Conservation (phyloP, 2,113 vertebrate species). For the Raja brachyura region DNA sequence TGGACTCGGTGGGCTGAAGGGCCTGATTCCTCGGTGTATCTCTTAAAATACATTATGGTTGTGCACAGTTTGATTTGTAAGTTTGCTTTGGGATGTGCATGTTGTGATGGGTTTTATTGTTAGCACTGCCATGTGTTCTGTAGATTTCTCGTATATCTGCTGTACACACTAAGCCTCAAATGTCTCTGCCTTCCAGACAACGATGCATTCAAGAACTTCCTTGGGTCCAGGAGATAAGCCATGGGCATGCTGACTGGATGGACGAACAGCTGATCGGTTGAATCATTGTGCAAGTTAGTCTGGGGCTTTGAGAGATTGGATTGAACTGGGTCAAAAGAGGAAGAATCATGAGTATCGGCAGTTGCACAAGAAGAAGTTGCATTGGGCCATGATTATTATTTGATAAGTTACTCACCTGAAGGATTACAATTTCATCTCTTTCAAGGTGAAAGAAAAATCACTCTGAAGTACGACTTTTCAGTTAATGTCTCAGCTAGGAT, state of each 20-base stretch:
- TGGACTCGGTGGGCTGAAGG: too few species aligned
- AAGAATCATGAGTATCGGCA: background rate
- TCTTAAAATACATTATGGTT: background rate
- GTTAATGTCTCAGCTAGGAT: background rate
- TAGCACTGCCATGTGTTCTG: too few species aligned
- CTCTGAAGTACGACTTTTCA: background rate
- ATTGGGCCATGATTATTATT: background rate
- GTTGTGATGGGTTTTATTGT: too few species aligned
- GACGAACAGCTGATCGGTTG: background rate
- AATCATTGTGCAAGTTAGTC: background rate
- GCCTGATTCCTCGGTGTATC: too few species aligned
- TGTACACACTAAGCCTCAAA: too few species aligned
- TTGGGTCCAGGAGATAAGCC: too few species aligned
- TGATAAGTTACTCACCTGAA: background rate
- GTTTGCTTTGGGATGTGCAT: too few species aligned
- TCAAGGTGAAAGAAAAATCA: background rate
- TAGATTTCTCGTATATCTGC: too few species aligned
- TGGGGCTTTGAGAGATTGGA: background rate
- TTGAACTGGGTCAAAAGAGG: background rate
- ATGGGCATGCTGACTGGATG: background rate
- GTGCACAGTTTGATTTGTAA: too few species aligned
- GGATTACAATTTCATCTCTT: too few species aligned
- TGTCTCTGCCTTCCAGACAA: background rate
- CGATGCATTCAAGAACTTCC: background rate
- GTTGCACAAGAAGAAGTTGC: background rate